Evolutionary conservation across 2,888 invertebrate species (phyloP).

Genomic region (Eucriotettix oculatus): DNA sequence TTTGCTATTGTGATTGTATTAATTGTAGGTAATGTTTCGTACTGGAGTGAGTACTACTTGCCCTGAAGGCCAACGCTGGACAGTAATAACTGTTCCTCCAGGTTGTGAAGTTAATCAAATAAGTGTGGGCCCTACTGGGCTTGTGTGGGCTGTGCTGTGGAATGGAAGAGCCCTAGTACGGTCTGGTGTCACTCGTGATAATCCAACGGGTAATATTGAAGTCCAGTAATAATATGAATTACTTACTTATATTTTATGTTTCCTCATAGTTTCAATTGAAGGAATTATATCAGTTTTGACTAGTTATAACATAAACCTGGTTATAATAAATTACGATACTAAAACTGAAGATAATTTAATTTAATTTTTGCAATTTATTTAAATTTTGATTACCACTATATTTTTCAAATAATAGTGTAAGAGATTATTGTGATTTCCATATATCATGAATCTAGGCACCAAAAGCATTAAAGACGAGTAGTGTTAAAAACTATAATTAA

Average conservation of each 20-base stretch:
- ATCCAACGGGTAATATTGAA: conserved; percentile 36
- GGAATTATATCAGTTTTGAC: too few species aligned
- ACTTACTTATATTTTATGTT: neutral
- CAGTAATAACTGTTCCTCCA: conserved; percentile 53
- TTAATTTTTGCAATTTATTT: too few species aligned
- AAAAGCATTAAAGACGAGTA: too few species aligned
- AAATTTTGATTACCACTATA: too few species aligned
- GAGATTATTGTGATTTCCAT: too few species aligned
- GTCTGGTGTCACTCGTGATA: conserved; percentile 66
- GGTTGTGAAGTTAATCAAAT: conserved; percentile 73
- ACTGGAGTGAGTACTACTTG: conserved; percentile 61
- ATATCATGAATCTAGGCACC: too few species aligned
- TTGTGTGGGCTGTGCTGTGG: conserved; percentile 76
- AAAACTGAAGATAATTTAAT: too few species aligned
- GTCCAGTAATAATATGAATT: neutral
- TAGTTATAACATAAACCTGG: too few species aligned
- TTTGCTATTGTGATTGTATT: neutral
- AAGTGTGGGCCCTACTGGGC: conserved; percentile 68
- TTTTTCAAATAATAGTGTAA: too few species aligned
- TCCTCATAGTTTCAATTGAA: too few species aligned
- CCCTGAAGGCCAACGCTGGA: conserved; percentile 82
- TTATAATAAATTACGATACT: too few species aligned
- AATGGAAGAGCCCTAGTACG: conserved; percentile 70
- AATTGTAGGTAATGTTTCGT: conserved; percentile 61
- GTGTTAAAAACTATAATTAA: too few species aligned